These are phyloP conservation scores for Daktulosphaira vitifoliae DNA, from an alignment of 1,140 invertebrate species.

Conservation along the genomic window DNA sequence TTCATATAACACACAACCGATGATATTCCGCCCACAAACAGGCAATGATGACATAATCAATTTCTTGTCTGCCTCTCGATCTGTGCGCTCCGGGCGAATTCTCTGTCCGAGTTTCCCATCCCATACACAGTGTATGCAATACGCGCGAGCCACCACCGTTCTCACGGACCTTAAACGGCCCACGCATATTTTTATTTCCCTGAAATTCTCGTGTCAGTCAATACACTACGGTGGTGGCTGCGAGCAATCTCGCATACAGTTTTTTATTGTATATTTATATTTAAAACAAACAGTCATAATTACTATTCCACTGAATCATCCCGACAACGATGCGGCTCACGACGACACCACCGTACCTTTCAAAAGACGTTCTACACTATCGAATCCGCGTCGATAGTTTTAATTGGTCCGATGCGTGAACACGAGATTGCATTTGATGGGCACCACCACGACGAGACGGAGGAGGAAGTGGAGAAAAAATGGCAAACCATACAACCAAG, in stretches of 20 bases:
- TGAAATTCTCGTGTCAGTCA: constrained; percentile 23
- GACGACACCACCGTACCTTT: no score
- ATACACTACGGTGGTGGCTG: not conserved
- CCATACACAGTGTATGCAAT: not conserved
- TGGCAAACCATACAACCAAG: constrained; percentile 13
- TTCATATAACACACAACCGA: not conserved
- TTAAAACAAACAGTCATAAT: constrained; percentile 7
- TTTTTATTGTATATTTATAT: not conserved
- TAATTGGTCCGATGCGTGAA: constrained; percentile 6
- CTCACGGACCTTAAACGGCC: constrained; percentile 24
- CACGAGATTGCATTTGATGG: not conserved
- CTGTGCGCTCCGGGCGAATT: constrained; percentile 24
- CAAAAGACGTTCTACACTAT: no score
- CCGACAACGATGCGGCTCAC: no score
- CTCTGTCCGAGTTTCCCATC: constrained; percentile 14
- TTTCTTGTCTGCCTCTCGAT: constrained; percentile 27
- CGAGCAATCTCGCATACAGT: not conserved
- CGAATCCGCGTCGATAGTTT: not conserved
- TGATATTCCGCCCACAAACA: constrained; percentile 20
- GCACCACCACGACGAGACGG: not conserved
- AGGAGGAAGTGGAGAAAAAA: not conserved
- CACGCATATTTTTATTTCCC: constrained; percentile 21
- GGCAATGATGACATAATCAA: constrained; percentile 29
- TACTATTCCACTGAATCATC: no score
- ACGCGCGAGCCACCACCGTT: not conserved